A percentile compares a stretch with the other conserved stretches of the same genome.
These are phyloP conservation scores for Elgonia sp. DNA, from an alignment of 2,888 invertebrate genomes.

Conservation along the genomic window DNA sequence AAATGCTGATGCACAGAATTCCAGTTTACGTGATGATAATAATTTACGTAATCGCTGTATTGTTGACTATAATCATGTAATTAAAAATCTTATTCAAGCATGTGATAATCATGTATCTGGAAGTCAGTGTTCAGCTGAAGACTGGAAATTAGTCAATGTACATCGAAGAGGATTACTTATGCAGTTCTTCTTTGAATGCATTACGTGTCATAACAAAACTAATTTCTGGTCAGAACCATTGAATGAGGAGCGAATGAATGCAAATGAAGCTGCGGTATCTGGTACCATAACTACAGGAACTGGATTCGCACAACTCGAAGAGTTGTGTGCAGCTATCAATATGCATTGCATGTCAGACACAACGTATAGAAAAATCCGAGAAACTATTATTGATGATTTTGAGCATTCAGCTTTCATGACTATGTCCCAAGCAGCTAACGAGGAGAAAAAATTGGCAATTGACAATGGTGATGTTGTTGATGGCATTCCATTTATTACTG, in stretches of 20 bases:
- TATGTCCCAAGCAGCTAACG: slow-evolving; percentile 51
- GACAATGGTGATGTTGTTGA: slow-evolving; percentile 49
- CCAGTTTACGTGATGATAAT: too few species aligned
- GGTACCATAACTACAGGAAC: not conserved
- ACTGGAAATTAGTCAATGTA: too few species aligned
- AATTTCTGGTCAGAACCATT: not conserved
- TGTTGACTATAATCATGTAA: too few species aligned
- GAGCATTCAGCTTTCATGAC: not conserved
- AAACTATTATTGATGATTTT: too few species aligned
- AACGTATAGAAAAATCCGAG: too few species aligned
- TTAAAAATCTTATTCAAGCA: too few species aligned
- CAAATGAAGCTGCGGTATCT: not conserved
- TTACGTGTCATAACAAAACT: not conserved
- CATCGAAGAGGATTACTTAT: not conserved
- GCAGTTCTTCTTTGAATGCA: not conserved
- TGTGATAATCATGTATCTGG: too few species aligned
- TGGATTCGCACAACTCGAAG: not conserved
- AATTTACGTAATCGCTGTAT: too few species aligned
- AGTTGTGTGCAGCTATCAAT: not conserved
- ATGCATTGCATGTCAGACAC: not conserved
- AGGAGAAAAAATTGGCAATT: slow-evolving; percentile 61
- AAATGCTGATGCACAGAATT: too few species aligned
- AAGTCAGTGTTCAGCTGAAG: too few species aligned
- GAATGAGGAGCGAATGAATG: not conserved
- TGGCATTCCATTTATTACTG: slow-evolving; percentile 25